phyloP scores from a whole-genome alignment of 2,797 vertebrate genomes.

The Cuniculus paca region DNA sequence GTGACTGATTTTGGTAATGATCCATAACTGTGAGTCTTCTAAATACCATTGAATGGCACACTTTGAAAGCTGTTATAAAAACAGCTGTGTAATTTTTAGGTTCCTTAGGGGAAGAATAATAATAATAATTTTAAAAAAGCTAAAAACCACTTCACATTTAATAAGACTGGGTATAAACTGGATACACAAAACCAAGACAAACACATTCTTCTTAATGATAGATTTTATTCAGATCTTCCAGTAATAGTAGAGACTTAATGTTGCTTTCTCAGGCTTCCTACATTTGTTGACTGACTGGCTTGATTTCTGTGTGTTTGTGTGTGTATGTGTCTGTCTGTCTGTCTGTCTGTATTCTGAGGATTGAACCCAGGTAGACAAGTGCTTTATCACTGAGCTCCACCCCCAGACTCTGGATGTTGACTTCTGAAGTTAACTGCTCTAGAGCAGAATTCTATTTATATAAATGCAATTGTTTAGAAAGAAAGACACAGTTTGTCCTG shows the following conservation, averaged over 20 bases:
- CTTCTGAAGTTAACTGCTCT: conserved; percentile 69
- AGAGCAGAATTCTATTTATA: conserved; percentile 63
- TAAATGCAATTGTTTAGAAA: conserved; percentile 1
- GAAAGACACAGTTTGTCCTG: neutral
- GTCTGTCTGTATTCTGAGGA: neutral
- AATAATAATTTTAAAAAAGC: neutral
- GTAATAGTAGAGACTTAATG: neutral
- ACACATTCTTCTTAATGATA: neutral
- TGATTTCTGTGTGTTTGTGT: neutral
- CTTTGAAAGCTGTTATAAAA: neutral
- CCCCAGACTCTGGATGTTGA: conserved; percentile 17
- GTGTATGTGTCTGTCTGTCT: neutral
- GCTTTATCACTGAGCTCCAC: neutral
- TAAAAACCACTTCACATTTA: neutral
- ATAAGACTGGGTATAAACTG: neutral
- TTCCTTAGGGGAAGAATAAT: neutral
- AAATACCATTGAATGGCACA: neutral
- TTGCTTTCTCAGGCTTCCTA: neutral
- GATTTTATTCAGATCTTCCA: neutral
- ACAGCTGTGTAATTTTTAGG: neutral
- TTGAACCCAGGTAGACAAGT: neutral
- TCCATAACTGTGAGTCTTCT: neutral
- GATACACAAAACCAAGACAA: neutral
- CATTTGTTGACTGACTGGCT: conserved; percentile 41
- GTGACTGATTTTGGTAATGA: neutral